Evolutionary conservation across 2,888 invertebrate genomes (phyloP), one percentile per base, ranked within the genome.

Genomic region (Orchestes rusci): DNA sequence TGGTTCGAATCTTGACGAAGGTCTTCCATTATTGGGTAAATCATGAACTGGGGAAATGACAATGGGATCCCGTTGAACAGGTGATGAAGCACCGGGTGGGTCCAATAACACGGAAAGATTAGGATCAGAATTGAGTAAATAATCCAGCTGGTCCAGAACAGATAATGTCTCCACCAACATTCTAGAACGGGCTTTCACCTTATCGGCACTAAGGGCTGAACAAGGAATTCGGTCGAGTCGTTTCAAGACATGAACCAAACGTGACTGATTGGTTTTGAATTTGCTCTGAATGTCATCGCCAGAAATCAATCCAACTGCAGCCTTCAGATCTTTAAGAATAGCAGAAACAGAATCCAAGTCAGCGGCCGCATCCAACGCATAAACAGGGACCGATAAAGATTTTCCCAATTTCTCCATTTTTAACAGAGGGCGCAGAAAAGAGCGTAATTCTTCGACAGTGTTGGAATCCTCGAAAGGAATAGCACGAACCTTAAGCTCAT

Each of bases 181-280:
- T 7, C 2, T 12, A 2, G 39, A 36, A 16, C 15, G 16, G 10
- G 4, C 17, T 7, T 31, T 30, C 4, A 4, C 12, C 3, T 16
- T 2, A 2, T 31, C 19, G 2, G 27, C 31, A 32, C 18, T 16
- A n/a, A 31, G 17, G 5, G 28, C 30, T 2, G 28, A 16, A 3
- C n/a, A 3, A 10, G 17, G 30, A 13, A 39, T 39, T 16, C 16
- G 2, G 19, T 39, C 17, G 16, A 39, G 16, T 39, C 39, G 2
- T 5, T 31, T 31, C 4, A 39, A 8, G 2, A 39, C 5, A 31
- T 39, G 31, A 15, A 39, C 16, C 4, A 39, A 30, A 28, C 17
- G 30, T 2, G 39, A 33, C 23, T 39, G 39, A 7, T 3, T 17
- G 4, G 18, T 27, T 17, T 39, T 32, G 12, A 39, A 39, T 31